Evolutionary conservation across 2,113 vertebrate species (phyloP), one percentile per base, ranked within the genome.

Genomic region (western clawed frog (Xenopus tropicalis)): DNA sequence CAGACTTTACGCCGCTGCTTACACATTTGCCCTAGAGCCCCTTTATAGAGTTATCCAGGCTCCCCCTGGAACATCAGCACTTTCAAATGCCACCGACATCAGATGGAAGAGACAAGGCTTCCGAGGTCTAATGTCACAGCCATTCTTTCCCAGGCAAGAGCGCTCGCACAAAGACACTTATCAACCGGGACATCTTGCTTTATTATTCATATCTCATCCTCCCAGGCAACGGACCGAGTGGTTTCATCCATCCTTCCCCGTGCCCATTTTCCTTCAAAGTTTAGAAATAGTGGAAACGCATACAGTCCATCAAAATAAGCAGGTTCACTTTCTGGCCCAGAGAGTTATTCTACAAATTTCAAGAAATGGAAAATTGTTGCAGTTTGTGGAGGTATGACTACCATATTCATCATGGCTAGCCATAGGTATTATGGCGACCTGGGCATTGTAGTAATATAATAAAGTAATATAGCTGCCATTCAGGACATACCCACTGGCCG

Each of bases 151-250:
- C 46, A 48, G 64, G 11, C 51, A 66, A 73, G 22, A 44, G 63
- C 20, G 71, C 57, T 59, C 52, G 22, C 19, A 25, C 52, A 59
- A 57, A 74, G 61, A 65, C 61, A 19, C 25, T 72, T 67, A 74
- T 73, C 71, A 58, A 64, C 58, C 54, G 66, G 56, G 72, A 74
- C 64, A 61, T 14, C 14, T 19, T 21, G 21, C 43, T 74, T 58
- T 59, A 67, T 67, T 48, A 74, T 61, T 74, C 64, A 67, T 59
- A 20, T 12, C 54, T 12, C 24, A 20, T 9, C 14, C 37, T 66
- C 64, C 14, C 22, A 11, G 37, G 69, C 48, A 62, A 71, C 22
- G 14, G 13, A 9, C 17, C 13, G 22, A 14, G 12, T 48, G 20
- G 22, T 66, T 24, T 57, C 24, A 20, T n/a, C 67, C 29, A 37